Base-by-base conservation (phyloP, 2,888 invertebrate genomes). In the Lymantria dispar region DNA sequence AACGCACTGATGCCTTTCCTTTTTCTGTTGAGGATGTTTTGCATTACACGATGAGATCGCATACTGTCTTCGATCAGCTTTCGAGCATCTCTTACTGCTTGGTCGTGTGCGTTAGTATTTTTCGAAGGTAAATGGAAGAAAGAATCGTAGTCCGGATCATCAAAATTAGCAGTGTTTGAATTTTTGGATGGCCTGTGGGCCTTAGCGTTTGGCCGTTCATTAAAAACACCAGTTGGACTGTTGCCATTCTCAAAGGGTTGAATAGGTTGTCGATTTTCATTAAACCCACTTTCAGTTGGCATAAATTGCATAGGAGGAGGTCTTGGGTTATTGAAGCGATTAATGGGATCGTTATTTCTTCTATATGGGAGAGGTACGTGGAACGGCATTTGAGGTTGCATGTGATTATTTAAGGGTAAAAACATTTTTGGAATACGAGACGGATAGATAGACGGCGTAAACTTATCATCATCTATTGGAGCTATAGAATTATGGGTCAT, bases 1-100 rank as follows among this genome's bases (percentile, higher is more conserved):
- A 60, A 62, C 45, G 53, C 33, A 33, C 41, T 60, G 48, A n/a
- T 45, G 39, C 43, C 38, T 45, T 47, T 50, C 8, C 57, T 46
- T 43, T 44, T 48, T 14, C 45, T 50, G 48, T 62, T 52, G 13
- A 62, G 51, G 11, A 71, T 43, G 7, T n/a, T 54, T 29, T 62
- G 49, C 15, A 71, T 62, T 29, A 70, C 48, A 22, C 45, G 45
- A 22, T 72, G 65, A 1, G 73, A 57, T 43, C 62, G 49, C 62
- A 71, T 59, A 48, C 77, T 79, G 0, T 72, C 71, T 57, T 66
- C 62, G 8, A 85, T 72, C 2, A 84, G 53, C 38, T 66, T 62
- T 14, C 58, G 64, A 1, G 78, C 78, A 30, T 74, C 63, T 12
- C 68, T 59, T 11, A 74, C 36, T 5, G 68, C 65, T 47, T 64